phyloP scores from a whole-genome alignment of 2,888 invertebrate genomes.

The Dicycla oo region DNA sequence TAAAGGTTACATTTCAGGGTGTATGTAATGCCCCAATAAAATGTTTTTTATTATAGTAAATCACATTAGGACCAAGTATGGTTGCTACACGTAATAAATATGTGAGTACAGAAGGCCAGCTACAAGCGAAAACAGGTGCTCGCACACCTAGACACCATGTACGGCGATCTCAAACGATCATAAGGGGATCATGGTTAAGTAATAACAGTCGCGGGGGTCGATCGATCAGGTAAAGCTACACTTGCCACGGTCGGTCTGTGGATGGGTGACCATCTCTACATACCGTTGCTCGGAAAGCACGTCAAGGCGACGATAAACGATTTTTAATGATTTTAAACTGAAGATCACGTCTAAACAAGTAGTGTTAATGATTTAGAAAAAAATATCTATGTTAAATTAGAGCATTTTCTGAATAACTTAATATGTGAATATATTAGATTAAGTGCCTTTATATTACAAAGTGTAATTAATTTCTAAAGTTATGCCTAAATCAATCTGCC shows the following conservation, averaged over 20 bases:
- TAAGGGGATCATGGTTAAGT: neutral
- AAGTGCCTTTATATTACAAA: too few relatives aligned
- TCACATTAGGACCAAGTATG: conserved; percentile 76
- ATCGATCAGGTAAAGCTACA: neutral
- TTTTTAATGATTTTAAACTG: too few relatives aligned
- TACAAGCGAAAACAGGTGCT: neutral
- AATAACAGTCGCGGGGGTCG: accelerated
- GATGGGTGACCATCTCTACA: neutral
- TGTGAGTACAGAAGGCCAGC: conserved; percentile 10
- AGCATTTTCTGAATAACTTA: too few relatives aligned
- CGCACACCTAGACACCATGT: neutral
- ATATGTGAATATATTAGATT: too few relatives aligned
- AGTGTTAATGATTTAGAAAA: too few relatives aligned
- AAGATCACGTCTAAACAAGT: too few relatives aligned
- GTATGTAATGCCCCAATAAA: conserved; percentile 78
- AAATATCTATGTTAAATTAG: too few relatives aligned
- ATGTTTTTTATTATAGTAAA: conserved; percentile 81
- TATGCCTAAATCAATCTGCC: too few relatives aligned
- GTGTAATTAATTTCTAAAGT: too few relatives aligned
- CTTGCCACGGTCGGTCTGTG: neutral
- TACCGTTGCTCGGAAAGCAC: neutral
- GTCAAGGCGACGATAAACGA: too few relatives aligned
- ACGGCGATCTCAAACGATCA: neutral
- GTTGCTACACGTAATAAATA: conserved; percentile 34
- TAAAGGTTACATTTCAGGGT: conserved; percentile 67